Evolutionary conservation across 35 echinoderm and acorn worm genomes (phyloP).

Genomic region (Patiria miniata): DNA sequence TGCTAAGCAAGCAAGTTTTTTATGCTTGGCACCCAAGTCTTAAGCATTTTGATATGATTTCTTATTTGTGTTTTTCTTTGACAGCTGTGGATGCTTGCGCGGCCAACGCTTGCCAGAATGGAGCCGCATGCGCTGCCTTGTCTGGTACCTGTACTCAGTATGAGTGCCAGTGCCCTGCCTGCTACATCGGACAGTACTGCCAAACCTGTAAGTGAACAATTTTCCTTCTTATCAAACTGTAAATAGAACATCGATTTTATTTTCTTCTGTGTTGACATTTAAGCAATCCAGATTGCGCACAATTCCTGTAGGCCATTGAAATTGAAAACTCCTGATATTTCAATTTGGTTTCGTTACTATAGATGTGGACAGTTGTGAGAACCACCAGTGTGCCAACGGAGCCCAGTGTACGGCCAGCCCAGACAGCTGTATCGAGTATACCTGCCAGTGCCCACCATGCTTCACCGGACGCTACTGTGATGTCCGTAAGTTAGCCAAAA

Average conservation of each 20-base stretch:
- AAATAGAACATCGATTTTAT: no score
- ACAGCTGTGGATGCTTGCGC: conserved; percentile 56
- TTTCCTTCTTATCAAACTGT: no score
- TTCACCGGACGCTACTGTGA: conserved; percentile 55
- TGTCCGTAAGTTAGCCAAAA: conserved; percentile 50
- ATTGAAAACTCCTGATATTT: no score
- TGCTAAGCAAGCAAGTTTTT: no score
- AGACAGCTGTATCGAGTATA: conserved; percentile 38
- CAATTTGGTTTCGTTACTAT: not conserved
- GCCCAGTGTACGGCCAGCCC: conserved; percentile 40
- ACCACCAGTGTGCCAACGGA: conserved; percentile 78
- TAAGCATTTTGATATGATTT: no score
- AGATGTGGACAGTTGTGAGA: conserved; percentile 67
- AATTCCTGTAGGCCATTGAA: no score
- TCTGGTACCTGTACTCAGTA: conserved; percentile 72
- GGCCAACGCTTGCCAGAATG: conserved; percentile 60
- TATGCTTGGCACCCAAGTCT: no score
- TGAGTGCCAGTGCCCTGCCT: conserved; percentile 58
- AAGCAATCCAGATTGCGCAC: no score
- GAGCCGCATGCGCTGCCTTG: conserved; percentile 19
- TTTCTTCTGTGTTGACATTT: no score
- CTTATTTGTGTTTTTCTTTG: no score
- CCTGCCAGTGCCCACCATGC: conserved; percentile 54
- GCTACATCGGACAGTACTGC: conserved; percentile 63
- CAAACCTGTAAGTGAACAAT: conserved; percentile 61